phyloP scores from a whole-genome alignment of 2,797 vertebrate species.

The Danionella dracula region DNA sequence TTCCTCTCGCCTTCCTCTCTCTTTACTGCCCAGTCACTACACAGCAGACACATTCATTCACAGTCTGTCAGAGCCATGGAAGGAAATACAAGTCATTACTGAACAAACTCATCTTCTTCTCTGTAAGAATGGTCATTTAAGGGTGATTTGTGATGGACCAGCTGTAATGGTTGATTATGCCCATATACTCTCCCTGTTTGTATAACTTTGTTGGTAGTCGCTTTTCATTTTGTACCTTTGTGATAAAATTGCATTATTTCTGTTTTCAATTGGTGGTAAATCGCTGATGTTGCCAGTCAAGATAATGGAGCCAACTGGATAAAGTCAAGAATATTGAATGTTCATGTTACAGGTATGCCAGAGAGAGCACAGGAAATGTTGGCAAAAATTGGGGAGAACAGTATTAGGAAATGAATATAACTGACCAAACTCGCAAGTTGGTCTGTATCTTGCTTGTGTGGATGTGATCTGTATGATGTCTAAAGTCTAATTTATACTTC shows the following conservation, averaged over 20 bases:
- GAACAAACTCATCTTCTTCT: not conserved
- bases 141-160: not conserved
- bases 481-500: too few relatives aligned
- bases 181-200: not conserved
- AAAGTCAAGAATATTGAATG: too few relatives aligned
- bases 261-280: too few relatives aligned
- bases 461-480: too few relatives aligned
- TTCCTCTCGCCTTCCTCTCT: not conserved
- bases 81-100: conserved; percentile 22
- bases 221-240: not conserved
- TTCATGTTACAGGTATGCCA: not conserved
- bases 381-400: not conserved
- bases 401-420: not conserved
- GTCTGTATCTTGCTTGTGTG: too few relatives aligned
- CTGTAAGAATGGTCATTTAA: not conserved
- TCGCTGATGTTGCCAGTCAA: too few relatives aligned
- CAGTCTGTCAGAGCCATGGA: conserved; percentile 21
- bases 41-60: conserved; percentile 36
- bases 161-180: not conserved
- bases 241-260: not conserved
- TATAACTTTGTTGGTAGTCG: too few relatives aligned
- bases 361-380: not conserved
- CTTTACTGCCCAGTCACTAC: conserved; percentile 13
- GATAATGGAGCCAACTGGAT: too few relatives aligned
- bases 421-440: too few relatives aligned